Evolutionary conservation across 2,113 vertebrate genomes (phyloP).

Genomic region (Entomyzon cyanotis): DNA sequence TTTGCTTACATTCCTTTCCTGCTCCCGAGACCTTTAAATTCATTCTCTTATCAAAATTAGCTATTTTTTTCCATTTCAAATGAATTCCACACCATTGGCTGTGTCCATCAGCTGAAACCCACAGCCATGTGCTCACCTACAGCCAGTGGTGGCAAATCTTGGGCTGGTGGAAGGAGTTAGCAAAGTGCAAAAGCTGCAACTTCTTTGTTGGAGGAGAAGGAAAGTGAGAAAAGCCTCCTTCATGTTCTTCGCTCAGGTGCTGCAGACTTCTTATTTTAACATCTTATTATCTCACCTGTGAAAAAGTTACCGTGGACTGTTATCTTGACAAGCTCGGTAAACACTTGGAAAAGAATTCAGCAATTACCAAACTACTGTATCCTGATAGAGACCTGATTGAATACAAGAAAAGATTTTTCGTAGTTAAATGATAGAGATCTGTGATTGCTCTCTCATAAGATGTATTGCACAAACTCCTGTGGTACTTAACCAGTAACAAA

Average conservation of each 20-base stretch:
- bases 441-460: not conserved
- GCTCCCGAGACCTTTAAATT: not conserved
- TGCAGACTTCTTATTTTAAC: not conserved
- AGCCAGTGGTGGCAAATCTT: not conserved
- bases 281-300: not conserved
- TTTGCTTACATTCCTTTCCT: not conserved
- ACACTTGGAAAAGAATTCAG: not conserved
- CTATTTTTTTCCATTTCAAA: not conserved
- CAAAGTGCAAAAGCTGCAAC: not conserved
- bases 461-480: not conserved
- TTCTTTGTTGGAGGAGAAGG: not conserved
- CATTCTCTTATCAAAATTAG: not conserved
- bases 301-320: not conserved
- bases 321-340: not conserved
- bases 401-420: not conserved
- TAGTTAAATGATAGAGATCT: not conserved
- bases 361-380: not conserved
- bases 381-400: not conserved
- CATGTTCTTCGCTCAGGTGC: not conserved
- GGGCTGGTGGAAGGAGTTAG: not conserved
- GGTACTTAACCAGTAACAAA: not conserved
- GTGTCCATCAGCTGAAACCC: not conserved
- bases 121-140: fast-evolving
- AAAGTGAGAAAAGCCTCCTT: not conserved
- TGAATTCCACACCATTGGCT: not conserved